These are phyloP conservation scores for Branchellion lobata DNA, from an alignment of 2,888 invertebrate genomes.

Conservation along the genomic window DNA sequence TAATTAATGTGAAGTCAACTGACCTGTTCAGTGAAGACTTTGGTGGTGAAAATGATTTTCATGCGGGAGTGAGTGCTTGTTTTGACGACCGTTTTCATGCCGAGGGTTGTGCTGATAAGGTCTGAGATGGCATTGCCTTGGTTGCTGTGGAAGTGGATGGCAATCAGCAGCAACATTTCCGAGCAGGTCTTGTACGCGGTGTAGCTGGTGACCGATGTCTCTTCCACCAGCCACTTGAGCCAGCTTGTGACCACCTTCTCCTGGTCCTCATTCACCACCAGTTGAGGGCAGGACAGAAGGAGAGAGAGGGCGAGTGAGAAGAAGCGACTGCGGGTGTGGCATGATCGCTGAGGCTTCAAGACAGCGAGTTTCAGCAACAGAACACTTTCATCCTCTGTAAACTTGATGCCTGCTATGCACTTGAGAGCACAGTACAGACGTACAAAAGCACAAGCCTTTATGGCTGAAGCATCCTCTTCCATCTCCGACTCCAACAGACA, in stretches of 20 bases:
- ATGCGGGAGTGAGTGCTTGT: constrained; percentile 58
- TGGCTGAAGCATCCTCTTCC: constrained; percentile 69
- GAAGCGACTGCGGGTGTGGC: constrained; percentile 77
- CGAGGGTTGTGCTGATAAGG: constrained; percentile 85
- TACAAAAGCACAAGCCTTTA: constrained; percentile 84
- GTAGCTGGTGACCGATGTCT: constrained; percentile 48
- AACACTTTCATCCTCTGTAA: constrained; percentile 86
- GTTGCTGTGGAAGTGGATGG: constrained; percentile 94
- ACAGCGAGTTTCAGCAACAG: constrained; percentile 81
- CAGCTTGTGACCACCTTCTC: constrained; percentile 86
- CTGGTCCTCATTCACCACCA: constrained; percentile 71
- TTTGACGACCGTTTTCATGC: constrained; percentile 74
- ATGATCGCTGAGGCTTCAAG: constrained; percentile 79
- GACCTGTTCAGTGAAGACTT: constrained; percentile 92
- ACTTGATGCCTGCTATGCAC: constrained; percentile 88
- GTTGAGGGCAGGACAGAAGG: constrained; percentile 87
- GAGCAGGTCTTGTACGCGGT: constrained; percentile 75
- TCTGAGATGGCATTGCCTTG: constrained; percentile 90
- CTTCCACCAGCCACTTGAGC: constrained; percentile 74
- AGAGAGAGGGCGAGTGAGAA: constrained; percentile 89
- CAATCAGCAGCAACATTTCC: constrained; percentile 90
- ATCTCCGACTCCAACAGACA: constrained; percentile 54
- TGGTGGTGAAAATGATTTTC: constrained; percentile 78
- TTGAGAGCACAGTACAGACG: constrained; percentile 86
- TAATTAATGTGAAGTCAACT: too few relatives aligned